phyloP scores from a whole-genome alignment of 2,113 vertebrate genomes.

The Podilymbus podiceps region DNA sequence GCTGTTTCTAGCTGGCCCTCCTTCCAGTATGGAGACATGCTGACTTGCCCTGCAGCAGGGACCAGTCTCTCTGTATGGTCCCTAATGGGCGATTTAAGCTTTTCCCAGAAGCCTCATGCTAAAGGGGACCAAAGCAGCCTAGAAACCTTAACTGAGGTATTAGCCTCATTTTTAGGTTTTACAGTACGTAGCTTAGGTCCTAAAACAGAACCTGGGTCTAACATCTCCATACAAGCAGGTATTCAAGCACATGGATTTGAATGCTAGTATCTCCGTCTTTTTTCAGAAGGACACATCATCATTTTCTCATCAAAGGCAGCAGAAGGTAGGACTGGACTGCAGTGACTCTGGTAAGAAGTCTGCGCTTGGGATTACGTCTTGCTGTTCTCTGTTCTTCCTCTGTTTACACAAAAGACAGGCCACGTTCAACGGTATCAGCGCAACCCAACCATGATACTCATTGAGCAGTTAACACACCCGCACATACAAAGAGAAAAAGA shows the following conservation, averaged over 20 bases:
- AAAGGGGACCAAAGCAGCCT: background rate
- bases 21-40: background rate
- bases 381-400: background rate
- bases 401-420: slow-evolving; percentile 52
- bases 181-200: background rate
- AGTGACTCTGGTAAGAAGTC: background rate
- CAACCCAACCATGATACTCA: slow-evolving; percentile 37
- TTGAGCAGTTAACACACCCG: background rate
- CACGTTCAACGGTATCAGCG: background rate
- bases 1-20: background rate
- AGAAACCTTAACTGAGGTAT: background rate
- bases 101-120: background rate
- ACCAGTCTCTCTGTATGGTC: background rate
- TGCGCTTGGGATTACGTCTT: background rate
- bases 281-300: background rate
- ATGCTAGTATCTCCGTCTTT: background rate
- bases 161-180: background rate
- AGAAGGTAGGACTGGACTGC: background rate
- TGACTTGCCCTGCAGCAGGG: background rate
- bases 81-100: background rate
- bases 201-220: background rate
- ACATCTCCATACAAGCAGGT: background rate
- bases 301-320: background rate
- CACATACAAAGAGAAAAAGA: slow-evolving; percentile 42
- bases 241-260: background rate